phyloP scores from a whole-genome alignment of 2,113 vertebrate species.

The Callithrix jacchus region DNA sequence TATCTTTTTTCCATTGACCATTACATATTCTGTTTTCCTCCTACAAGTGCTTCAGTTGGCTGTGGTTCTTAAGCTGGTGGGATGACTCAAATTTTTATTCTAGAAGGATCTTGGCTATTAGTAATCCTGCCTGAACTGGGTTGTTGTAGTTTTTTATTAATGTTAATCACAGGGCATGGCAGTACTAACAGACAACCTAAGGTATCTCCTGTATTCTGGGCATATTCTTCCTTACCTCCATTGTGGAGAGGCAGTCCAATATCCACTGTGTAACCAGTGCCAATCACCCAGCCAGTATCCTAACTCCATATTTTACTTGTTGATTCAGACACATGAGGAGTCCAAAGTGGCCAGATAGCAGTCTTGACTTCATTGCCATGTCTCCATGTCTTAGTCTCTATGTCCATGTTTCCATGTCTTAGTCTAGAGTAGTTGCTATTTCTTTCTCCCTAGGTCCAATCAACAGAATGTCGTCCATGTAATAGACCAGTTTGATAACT shows the following conservation, averaged over 20 bases:
- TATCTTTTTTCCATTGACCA: neutral
- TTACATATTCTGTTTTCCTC: neutral
- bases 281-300: neutral
- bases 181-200: neutral
- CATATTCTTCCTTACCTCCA: neutral
- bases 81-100: neutral
- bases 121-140: neutral
- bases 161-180: neutral
- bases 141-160: neutral
- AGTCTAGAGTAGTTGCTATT: neutral
- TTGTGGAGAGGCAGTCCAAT: neutral
- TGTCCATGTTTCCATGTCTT: neutral
- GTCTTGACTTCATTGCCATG: neutral
- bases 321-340: neutral
- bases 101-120: neutral
- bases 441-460: neutral
- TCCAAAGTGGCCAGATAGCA: neutral
- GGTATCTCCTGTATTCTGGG: neutral
- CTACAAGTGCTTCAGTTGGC: neutral
- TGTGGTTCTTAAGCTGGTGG: neutral
- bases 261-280: neutral
- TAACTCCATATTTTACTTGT: neutral
- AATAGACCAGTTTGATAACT: neutral
- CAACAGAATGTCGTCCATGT: neutral
- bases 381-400: neutral